These are phyloP conservation scores for Melipona bicolor DNA, from an alignment of 2,888 invertebrate genomes.

Conservation along the genomic window DNA sequence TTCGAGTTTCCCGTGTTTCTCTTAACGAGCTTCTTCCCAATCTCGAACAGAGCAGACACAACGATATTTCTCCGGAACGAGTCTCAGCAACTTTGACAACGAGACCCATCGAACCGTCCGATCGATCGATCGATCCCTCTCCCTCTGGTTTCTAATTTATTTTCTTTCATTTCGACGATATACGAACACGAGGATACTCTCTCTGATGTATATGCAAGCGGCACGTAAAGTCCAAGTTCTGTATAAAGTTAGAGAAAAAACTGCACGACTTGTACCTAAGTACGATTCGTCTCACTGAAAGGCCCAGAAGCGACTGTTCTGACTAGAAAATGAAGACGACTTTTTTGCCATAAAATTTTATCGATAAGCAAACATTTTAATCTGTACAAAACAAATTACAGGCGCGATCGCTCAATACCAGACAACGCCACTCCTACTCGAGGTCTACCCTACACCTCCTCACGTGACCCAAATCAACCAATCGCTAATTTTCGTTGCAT, in stretches of 20 bases:
- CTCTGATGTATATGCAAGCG: conserved; percentile 1
- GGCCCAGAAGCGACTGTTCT: too few relatives aligned
- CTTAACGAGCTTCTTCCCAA: background rate
- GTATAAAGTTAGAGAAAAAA: background rate
- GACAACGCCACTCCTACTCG: too few relatives aligned
- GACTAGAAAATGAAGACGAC: too few relatives aligned
- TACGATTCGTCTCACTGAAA: too few relatives aligned
- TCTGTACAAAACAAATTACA: too few relatives aligned
- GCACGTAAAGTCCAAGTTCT: background rate
- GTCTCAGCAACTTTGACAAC: background rate
- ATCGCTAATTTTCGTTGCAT: too few relatives aligned
- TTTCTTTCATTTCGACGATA: conserved; percentile 21
- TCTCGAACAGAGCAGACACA: background rate
- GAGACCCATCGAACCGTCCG: conserved; percentile 10
- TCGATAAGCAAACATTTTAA: too few relatives aligned
- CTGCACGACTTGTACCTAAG: too few relatives aligned
- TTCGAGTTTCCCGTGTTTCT: background rate
- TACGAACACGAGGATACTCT: conserved; percentile 24
- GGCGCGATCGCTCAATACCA: too few relatives aligned
- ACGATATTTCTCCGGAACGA: background rate
- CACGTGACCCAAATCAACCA: too few relatives aligned
- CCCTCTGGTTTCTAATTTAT: conserved; percentile 1
- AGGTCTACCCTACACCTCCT: too few relatives aligned
- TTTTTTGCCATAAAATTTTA: too few relatives aligned
- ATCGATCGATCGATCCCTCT: conserved; percentile 18